These are phyloP conservation scores for Lycodopsis pacificus DNA, from an alignment of 2,797 vertebrate species.

Conservation along the genomic window DNA sequence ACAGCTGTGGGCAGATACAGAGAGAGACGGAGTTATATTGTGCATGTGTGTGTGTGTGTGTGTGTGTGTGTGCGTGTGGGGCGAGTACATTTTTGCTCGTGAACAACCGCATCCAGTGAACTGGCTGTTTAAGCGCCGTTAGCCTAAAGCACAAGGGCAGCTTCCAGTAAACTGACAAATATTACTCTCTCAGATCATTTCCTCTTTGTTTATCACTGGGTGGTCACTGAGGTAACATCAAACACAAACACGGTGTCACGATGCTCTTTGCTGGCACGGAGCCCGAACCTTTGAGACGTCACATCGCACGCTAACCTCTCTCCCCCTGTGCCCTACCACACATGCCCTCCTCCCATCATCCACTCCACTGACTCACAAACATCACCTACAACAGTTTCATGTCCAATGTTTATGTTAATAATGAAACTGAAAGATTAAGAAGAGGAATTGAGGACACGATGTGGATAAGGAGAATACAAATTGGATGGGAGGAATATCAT, in stretches of 20 bases:
- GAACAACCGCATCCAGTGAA: constrained; percentile 69
- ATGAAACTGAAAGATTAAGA: constrained; percentile 3
- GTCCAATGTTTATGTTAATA: constrained; percentile 6
- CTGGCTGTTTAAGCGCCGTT: constrained; percentile 59
- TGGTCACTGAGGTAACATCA: constrained; percentile 53
- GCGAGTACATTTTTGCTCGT: constrained; percentile 43
- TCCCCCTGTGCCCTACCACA: background rate
- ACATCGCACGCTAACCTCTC: constrained; percentile 31
- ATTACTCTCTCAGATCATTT: constrained; percentile 60
- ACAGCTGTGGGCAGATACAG: constrained; percentile 75
- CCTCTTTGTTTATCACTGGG: constrained; percentile 58
- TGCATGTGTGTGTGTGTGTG: constrained; percentile 1
- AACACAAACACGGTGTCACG: constrained; percentile 53
- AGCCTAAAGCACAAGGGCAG: constrained; percentile 58
- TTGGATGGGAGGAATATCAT: background rate
- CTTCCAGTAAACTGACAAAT: constrained; percentile 74
- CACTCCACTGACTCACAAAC: constrained; percentile 12
- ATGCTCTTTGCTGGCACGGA: constrained; percentile 39
- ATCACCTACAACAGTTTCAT: constrained; percentile 1
- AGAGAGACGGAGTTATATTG: constrained; percentile 10
- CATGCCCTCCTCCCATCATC: background rate
- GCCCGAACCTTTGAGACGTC: constrained; percentile 33
- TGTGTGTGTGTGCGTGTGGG: constrained; percentile 12
- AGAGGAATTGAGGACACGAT: background rate
- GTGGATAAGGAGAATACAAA: background rate